Evolutionary conservation across 1,140 invertebrate genomes (phyloP).

Genomic region (Lamellibrachia luymesi): DNA sequence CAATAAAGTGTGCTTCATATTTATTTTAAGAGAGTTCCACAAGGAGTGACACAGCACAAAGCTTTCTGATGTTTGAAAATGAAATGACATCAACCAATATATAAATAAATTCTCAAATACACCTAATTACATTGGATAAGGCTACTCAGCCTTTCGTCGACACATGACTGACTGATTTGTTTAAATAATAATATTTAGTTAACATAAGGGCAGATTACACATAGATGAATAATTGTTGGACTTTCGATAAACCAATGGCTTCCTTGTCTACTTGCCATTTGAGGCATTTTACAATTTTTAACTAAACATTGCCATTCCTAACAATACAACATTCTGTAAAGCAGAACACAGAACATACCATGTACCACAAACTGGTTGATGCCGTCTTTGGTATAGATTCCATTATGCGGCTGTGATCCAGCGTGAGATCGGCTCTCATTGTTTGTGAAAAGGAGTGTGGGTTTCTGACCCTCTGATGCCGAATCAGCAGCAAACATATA

Average conservation of each 20-base stretch:
- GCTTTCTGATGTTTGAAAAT: no score
- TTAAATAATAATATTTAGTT: no score
- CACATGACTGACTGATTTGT: no score
- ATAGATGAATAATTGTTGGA: no score
- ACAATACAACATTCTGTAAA: no score
- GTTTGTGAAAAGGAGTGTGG: constrained; percentile 18
- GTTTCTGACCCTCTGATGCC: constrained; percentile 3
- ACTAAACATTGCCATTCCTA: no score
- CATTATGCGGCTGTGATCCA: not conserved
- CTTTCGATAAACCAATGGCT: no score
- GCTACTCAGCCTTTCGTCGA: not conserved
- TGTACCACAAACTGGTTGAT: not conserved
- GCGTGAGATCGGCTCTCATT: not conserved
- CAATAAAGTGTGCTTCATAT: not conserved
- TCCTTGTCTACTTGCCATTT: no score
- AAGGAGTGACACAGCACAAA: not conserved
- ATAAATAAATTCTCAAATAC: no score
- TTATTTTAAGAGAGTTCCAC: not conserved
- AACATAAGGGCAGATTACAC: no score
- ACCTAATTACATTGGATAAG: not conserved
- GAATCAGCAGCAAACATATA: not conserved
- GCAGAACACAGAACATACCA: not conserved
- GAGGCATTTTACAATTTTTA: no score
- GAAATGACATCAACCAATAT: no score
- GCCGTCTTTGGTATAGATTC: not conserved